Base-by-base conservation (phyloP, 2,888 invertebrate species). In the Mimachlamys varia region DNA sequence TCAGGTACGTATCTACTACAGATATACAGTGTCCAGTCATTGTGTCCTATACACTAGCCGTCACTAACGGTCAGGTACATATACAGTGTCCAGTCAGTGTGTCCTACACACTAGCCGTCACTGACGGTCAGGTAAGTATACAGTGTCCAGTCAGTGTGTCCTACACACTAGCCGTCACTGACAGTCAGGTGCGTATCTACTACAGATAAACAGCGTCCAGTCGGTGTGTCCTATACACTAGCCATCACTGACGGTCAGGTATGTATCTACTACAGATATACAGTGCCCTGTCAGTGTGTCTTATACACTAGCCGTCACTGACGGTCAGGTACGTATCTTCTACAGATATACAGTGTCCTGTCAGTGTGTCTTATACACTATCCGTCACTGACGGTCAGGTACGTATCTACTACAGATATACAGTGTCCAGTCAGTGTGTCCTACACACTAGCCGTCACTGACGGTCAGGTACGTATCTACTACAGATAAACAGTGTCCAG, bases 321-420 rank as follows among this genome's bases (percentile, higher is more conserved):
- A 97, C 95, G 97, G 97, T 89, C 96, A 97, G 96, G 97, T 97
- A 93, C 91, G 96, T 76, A 44, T 44, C 44, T 44, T 5, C 7
- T 3, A 96, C 97, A 0, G 97, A 96, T 89, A 96, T 95, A 88
- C 96, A 97, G 38, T 97, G 97, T 88, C n/a, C n/a, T n/a, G n/a
- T n/a, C 97, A 96, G 97, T 87, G 96, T 96, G 55, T 95, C 95
- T 76, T 97, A 97, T 94, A 97, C 97, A 87, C 94, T 97, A 38
- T 96, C 97, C 90, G 96, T 97, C 91, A 97, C 97, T 15, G 97
- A 97, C 95, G 97, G 97, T 89, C 96, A 97, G 96, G 97, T 97
- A 92, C 91, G 96, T 87, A 22, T 33, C 49, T 76, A 13, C 15
- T 7, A 19, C 97, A 97, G 94, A 44, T 44, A 44, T 5, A 44